Evolutionary conservation across 30 jellyfish, hydroid and myxozoan species (phyloP), one percentile per base, ranked within the genome.

Genomic region (Nemopilema nomurai): DNA sequence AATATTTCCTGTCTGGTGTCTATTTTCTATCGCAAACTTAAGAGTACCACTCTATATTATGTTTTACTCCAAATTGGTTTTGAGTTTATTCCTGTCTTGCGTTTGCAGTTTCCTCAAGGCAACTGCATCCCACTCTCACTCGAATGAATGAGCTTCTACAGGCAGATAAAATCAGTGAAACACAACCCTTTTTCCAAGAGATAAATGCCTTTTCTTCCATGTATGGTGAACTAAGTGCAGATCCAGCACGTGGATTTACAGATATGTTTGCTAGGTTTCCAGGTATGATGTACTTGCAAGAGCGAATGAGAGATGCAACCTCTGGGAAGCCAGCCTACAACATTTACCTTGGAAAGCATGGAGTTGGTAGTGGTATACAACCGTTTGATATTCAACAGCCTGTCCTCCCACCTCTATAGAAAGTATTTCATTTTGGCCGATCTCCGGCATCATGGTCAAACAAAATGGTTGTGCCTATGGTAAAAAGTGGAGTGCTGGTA

Each of bases 321-420:
- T 19, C 80, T 70, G 80, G 62, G 25, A 70, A 70, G 32, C 62
- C 26, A 25, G 80, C 80, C 25, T 70, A 70, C 80, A 70, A 70
- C 32, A 28, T 28, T 22, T 70, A 70, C 53, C 32, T 70, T 18
- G 80, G 80, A 21, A 28, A 22, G 24, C 80, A 70, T 30, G 62
- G 62, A 25, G 80, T 70, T 70, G 80, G 68, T 18, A 24, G 53
- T 19, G 62, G 80, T 31, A 28, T 25, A n/a, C 28, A 70, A 25
- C 49, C 27, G 27, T 30, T 70, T 70, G 57, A 41, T 13, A 27
- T 7, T 70, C 27, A 24, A 27, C 49, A 70, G 32, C 8, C 53
- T 25, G 62, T 19, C 80, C 26, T 70, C 62, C 50, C 50, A 19
- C 28, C 26, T 19, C 53, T 30, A 1, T 4, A 70, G 51, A 25